These are phyloP conservation scores for Cephalophus harveyi DNA, from an alignment of 2,113 vertebrate genomes.

Conservation along the genomic window DNA sequence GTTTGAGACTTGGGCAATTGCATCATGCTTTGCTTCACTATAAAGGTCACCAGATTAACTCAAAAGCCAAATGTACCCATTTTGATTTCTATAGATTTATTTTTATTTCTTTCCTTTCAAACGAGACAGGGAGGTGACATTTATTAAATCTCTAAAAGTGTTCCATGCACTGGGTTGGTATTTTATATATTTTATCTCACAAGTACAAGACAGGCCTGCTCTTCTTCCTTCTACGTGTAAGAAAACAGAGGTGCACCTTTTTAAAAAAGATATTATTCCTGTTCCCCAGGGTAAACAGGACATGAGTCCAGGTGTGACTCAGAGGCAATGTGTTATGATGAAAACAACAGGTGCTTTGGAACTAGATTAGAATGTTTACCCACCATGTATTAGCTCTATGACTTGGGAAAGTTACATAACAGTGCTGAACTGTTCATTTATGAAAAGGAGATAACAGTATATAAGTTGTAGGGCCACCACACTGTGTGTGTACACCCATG, in stretches of 20 bases:
- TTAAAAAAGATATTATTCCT: neutral
- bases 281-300: neutral
- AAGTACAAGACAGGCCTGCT: neutral
- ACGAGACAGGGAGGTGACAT: neutral
- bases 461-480: neutral
- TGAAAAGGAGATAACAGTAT: neutral
- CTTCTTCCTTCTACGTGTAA: neutral
- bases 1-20: neutral
- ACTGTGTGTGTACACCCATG: neutral
- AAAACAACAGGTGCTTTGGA: neutral
- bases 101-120: neutral
- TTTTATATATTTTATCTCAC: neutral
- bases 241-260: neutral
- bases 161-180: neutral
- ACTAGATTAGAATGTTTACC: neutral
- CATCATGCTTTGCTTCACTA: neutral
- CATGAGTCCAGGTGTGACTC: neutral
- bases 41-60: neutral
- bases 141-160: neutral
- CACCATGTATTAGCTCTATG: neutral
- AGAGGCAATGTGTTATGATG: neutral
- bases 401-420: neutral
- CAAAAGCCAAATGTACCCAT: neutral
- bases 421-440: neutral
- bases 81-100: neutral